Evolutionary conservation across 2,797 vertebrate genomes (phyloP), one percentile per base, ranked within the genome.

Genomic region (Acrossocheilus fasciatus): DNA sequence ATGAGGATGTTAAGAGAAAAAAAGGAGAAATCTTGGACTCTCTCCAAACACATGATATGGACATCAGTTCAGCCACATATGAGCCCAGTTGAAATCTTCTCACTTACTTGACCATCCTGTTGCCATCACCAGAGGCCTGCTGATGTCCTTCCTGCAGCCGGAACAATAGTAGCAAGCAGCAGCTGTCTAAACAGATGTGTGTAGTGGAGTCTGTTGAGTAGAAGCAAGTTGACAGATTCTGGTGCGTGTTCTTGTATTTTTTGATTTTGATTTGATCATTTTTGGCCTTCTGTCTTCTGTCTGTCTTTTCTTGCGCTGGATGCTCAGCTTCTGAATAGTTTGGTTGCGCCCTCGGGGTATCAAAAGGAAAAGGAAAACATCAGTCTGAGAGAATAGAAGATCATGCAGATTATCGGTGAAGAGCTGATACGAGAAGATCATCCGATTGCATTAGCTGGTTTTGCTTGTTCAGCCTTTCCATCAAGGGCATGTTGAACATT

Each of bases 111-210:
- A 68, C 36, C 41, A 18, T 23, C 36, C 66, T 47, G 84, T n/a
- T 85, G 64, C 41, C 39, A 7, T 72, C 84, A 78, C 62, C 59
- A 57, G 59, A 84, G 62, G 47, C 47, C 83, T 68, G 36, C 75
- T 57, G 36, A 59, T 78, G 83, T 69, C n/a, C 9, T 78, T 78
- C 69, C 47, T 34, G 66, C 47, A 34, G 57, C 23, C 10, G 1
- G 43, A 50, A 77, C 74, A 52, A 54, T 52, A 68, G 41, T 30
- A 72, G 69, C 75, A 85, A 76, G 64, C 57, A 76, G 62, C 73
- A 77, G 62, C 20, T 84, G 72, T 84, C 59, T 76, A 50, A 84
- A 76, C 72, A 76, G n/a, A 47, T 84, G 73, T 81, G 10, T 39
- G 34, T 54, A 18, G 14, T 64, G 59, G 5, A 52, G 34, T 39